Base-by-base conservation (phyloP, 2,888 invertebrate genomes). In the Drosophila eohydei region DNA sequence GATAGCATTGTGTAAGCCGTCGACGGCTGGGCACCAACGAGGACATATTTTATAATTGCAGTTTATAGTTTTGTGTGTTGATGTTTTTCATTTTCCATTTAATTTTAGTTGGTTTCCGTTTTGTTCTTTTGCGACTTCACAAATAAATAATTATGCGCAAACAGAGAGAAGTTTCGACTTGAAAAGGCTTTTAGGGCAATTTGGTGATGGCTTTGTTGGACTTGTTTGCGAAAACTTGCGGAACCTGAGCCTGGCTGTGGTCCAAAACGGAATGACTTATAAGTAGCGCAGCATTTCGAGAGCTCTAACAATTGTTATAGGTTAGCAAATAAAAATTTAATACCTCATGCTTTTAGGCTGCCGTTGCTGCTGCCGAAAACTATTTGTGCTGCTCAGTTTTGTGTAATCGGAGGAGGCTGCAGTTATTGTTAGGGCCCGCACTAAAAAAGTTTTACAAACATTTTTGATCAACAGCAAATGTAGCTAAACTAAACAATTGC, bases 111-210 rank as follows among this genome's bases (percentile, higher is more conserved):
- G 4, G 41, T 36, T 43, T 26, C n/a, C 5, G 16, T 38, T 36
- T 21, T 58, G 26, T 32, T 52, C 16, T 12, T 59, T 50, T 63
- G 62, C 66, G 74, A 66, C 77, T 79, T 78, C 78, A 76, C 71
- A 73, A 72, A 73, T 75, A 81, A 85, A 86, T 87, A 87, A 87
- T 87, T 88, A 88, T 87, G 80, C 86, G 80, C 85, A 88, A 86
- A 85, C 83, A 85, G 73, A 75, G 73, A 74, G 88, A 89, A 85
- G 80, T 89, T 88, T 82, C 16, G 72, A 90, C 89, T 89, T 70
- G 77, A 83, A 90, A 90, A 90, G 83, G 90, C 90, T 90, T 90
- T 90, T 90, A 90, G 70, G 85, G 71, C 86, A 89, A 90, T 86
- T 90, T 90, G 90, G 87, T 88, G 86, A 85, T 80, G 78, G 77